Base-by-base conservation (phyloP, 2,888 invertebrate species). In the Tetropium fuscum region DNA sequence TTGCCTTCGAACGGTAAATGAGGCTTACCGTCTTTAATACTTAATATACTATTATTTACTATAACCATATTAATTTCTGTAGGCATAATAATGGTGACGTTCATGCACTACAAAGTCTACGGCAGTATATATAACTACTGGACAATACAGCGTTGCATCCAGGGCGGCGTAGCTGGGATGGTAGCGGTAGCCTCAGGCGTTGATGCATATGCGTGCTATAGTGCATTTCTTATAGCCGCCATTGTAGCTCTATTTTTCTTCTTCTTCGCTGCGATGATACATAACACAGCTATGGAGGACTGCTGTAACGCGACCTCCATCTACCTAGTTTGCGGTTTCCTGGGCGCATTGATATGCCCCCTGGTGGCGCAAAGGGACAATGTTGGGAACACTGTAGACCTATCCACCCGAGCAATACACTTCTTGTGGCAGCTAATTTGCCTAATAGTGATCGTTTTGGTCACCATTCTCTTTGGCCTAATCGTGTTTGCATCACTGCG, bases 241-340 rank as follows among this genome's bases (percentile, higher is more conserved):
- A 74, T 48, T 60, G 66, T 38, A 10, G 61, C 57, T 61, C 61
- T 59, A 71, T 75, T 51, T 20, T 78, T 27, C 47, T 78, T 47
- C 74, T 72, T 68, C 73, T 72, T 59, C 38, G 75, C 55, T 32
- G 72, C 16, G 66, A 74, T 44, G 56, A 55, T 81, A 1, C 77
- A 77, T 44, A 67, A 66, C 53, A 79, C 77, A 30, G 70, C 77
- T 0, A 49, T 81, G 6, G 81, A 82, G 57, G 81, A 82, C 61
- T 75, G 79, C 55, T 80, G 80, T 59, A 81, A 81, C 47, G 59
- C 80, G 5, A 56, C 74, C 1, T 69, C 78, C 1, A 73, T 75
- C 4, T 79, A 81, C 59, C 57, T 82, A 0, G 62, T 72, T 7
- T 74, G 74, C 38, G 78, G 75, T 2, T 43, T 78, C 22, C 15